Conservation (phyloP, 2,113 vertebrate species). For the Rhizomys pruinosus region DNA sequence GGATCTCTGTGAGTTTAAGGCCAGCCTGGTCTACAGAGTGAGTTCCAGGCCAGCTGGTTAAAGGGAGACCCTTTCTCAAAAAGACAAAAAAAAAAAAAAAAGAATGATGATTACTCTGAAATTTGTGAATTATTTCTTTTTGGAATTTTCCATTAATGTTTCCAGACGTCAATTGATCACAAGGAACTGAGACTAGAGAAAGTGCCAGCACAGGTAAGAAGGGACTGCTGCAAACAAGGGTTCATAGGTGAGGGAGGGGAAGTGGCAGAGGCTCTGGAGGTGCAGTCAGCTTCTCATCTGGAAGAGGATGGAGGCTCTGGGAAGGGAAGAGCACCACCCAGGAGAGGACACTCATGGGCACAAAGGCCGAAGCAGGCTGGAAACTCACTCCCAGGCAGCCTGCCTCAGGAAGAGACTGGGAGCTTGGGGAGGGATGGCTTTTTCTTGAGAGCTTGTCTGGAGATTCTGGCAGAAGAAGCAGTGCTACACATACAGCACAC, state of each 20-base stretch:
- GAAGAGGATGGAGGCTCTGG: neutral
- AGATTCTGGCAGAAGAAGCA: neutral
- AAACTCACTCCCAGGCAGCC: neutral
- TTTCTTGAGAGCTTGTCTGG: neutral
- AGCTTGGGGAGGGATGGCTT: neutral
- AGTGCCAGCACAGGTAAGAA: neutral
- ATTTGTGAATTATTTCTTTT: neutral
- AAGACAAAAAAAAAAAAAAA: too few relatives aligned
- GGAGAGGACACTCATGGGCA: neutral
- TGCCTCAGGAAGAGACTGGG: neutral
- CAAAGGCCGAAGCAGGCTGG: neutral
- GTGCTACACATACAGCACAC: too few relatives aligned
- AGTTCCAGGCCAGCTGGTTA: too few relatives aligned
- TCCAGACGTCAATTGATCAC: neutral
- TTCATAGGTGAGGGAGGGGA: neutral
- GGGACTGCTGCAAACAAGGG: neutral
- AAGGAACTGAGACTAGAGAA: neutral
- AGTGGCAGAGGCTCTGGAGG: neutral
- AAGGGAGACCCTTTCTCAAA: too few relatives aligned
- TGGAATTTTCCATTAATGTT: neutral
- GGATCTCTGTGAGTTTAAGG: too few relatives aligned
- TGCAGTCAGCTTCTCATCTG: rapidly evolving
- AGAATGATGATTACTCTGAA: neutral
- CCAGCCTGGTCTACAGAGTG: too few relatives aligned
- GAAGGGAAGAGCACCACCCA: neutral